phyloP scores from a whole-genome alignment of 2,797 vertebrate genomes.

The Orestias chungarensis region DNA sequence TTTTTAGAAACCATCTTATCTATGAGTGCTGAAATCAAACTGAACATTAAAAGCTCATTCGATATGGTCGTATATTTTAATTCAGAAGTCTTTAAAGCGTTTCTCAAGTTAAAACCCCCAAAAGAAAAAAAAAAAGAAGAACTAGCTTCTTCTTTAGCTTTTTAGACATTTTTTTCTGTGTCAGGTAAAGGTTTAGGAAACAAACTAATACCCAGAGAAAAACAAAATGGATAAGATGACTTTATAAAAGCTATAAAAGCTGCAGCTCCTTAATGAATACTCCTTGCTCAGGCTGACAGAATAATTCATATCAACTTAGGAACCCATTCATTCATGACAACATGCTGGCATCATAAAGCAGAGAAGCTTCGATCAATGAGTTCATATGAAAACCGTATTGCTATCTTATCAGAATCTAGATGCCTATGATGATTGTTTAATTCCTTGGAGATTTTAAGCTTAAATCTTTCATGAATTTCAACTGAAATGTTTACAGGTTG shows the following conservation, averaged over 20 bases:
- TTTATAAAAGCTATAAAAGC: not conserved
- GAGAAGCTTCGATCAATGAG: slow-evolving; percentile 44
- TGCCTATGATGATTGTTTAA: not conserved
- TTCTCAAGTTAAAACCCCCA: not conserved
- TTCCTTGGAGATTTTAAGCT: not conserved
- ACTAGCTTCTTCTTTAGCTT: not conserved
- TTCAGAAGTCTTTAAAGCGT: not conserved
- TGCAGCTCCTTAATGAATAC: slow-evolving; percentile 9
- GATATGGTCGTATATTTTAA: not conserved
- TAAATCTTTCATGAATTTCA: not conserved
- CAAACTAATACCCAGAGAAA: not conserved
- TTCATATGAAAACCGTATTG: slow-evolving; percentile 32
- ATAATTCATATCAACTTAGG: slow-evolving; percentile 59
- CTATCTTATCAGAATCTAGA: slow-evolving; percentile 14
- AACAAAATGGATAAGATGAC: not conserved
- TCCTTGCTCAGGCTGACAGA: slow-evolving; percentile 37
- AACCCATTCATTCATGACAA: slow-evolving; percentile 41
- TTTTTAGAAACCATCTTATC: no score
- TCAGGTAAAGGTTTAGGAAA: no score
- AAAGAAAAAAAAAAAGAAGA: not conserved
- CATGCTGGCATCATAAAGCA: slow-evolving; percentile 20
- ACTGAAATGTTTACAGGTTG: not conserved
- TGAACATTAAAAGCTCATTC: not conserved
- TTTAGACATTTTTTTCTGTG: no score
- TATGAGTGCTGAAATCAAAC: not conserved